A percentile compares a stretch with the other conserved stretches of the same genome.
phyloP scores from a whole-genome alignment of 2,888 invertebrate species.

The Melanostoma mellinum region DNA sequence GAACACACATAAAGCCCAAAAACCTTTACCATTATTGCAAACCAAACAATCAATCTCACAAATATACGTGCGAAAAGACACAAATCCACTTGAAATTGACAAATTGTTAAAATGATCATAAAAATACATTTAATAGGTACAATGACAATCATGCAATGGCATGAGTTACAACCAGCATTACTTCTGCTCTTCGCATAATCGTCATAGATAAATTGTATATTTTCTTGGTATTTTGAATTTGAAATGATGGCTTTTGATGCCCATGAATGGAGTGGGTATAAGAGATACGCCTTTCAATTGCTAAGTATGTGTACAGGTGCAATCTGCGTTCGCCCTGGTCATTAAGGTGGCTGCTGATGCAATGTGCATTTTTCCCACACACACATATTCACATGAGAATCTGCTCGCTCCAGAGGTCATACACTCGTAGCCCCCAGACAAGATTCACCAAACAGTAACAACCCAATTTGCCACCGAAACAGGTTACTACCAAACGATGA shows the following conservation, averaged over 20 bases:
- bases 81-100: conserved; percentile 32
- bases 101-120: conserved; percentile 49
- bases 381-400: conserved; percentile 8
- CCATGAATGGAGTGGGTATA: conserved; percentile 19
- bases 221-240: not conserved
- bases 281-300: conserved; percentile 25
- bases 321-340: conserved; percentile 22
- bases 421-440: conserved; percentile 51
- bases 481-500: conserved; percentile 45
- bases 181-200: conserved; percentile 19
- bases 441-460: conserved; percentile 56
- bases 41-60: conserved; percentile 39
- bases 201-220: conserved; percentile 1
- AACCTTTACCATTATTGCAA: conserved; percentile 18
- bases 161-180: conserved; percentile 17
- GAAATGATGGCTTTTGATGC: conserved; percentile 14
- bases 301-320: conserved; percentile 52
- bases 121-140: conserved; percentile 40
- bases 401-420: conserved; percentile 52
- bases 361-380: conserved; percentile 60
- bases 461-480: conserved; percentile 66
- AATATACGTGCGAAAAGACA: conserved; percentile 22
- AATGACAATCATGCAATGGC: conserved; percentile 23
- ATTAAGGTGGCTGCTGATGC: conserved; percentile 46
- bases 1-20: not conserved